Base-by-base conservation (phyloP, 2,888 invertebrate genomes). In the Dynastes grantii region DNA sequence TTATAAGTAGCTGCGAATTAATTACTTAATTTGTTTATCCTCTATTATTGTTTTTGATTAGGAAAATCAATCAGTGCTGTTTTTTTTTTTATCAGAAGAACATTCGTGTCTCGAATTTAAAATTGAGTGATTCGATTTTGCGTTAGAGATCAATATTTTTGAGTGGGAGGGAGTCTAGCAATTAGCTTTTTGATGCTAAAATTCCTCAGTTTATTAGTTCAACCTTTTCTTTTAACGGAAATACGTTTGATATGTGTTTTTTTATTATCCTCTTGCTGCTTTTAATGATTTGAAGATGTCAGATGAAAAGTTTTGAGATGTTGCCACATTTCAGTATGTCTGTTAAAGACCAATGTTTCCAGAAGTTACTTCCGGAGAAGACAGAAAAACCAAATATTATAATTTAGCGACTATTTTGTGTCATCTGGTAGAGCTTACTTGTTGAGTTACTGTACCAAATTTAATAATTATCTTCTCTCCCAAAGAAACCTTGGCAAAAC, bases 1-100 rank as follows among this genome's bases (percentile, higher is more conserved):
- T 45, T 73, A 73, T 73, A 58, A 73, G 37, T 40, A 73, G 73
- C 58, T 51, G 55, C 16, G 71, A 58, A 58, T 58, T 13, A 55
- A 16, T 55, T 55, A 55, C 53, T 55, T 53, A 53, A 32, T 32
- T 45, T 45, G 6, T 45, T 8, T 45, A 2, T 16, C 22, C 1
- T n/a, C 22, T 58, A 40, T 40, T 73, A 55, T 55, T 58, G 37
- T 40, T 73, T 58, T 58, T 71, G 37, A 71, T 71, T 58, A 9
- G 58, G 45, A 45, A 71, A 55, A 71, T 40, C 2, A 71, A 71
- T 45, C 53, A 37, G 29, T 53, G 27, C 16, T 53, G 27, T 55
- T 64, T 37, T 6, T 13, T 64, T 45, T n/a, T 32, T 32, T 13
- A 58, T 58, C 73, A 40, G 73, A 40, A 73, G 73, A 58, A 64